Percentiles rank a stretch among this genome's conserved stretches.
Evolutionary conservation across 92 coral and sea anemone species (phyloP).

Genomic region (Anthopleura xanthogrammica): DNA sequence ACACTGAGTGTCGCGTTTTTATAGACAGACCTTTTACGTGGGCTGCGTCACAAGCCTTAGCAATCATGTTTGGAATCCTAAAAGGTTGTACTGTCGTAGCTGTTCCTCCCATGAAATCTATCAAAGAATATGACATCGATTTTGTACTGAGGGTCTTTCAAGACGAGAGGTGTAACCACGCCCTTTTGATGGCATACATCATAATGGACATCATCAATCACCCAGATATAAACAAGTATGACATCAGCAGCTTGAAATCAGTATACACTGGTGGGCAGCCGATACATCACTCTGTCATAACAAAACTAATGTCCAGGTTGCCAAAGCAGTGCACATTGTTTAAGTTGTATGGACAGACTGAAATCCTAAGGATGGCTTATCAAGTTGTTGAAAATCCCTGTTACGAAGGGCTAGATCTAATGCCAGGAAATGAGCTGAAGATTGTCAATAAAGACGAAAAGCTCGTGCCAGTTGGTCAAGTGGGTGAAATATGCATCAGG

Average conservation of each 20-base stretch:
- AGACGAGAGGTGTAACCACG: slow-evolving; percentile 49
- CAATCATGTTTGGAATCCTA: slow-evolving; percentile 27
- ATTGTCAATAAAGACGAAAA: slow-evolving; percentile 19
- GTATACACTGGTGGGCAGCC: too few species aligned
- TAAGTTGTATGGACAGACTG: too few species aligned
- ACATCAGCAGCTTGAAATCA: too few species aligned
- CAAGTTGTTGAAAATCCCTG: too few species aligned
- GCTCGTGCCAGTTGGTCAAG: slow-evolving; percentile 11
- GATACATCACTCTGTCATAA: too few species aligned
- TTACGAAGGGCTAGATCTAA: slow-evolving; percentile 17
- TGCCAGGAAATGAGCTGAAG: slow-evolving; percentile 40
- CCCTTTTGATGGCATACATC: slow-evolving; percentile 34
- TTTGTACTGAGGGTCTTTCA: slow-evolving; percentile 27
- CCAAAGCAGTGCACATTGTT: too few species aligned
- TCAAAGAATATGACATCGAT: slow-evolving; percentile 32
- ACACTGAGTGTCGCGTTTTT: slow-evolving; percentile 24
- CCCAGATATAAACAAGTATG: too few species aligned
- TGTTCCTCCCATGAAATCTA: slow-evolving; percentile 41
- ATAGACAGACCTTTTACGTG: slow-evolving; percentile 48
- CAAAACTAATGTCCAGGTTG: too few species aligned
- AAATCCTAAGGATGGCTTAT: too few species aligned
- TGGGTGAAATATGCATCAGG: slow-evolving; percentile 20
- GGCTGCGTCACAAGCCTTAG: slow-evolving; percentile 28
- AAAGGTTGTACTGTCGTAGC: slow-evolving; percentile 44
- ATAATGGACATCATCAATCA: not conserved